Base-by-base conservation (phyloP, 1,140 invertebrate genomes). In the Drosophila ohnishii region DNA sequence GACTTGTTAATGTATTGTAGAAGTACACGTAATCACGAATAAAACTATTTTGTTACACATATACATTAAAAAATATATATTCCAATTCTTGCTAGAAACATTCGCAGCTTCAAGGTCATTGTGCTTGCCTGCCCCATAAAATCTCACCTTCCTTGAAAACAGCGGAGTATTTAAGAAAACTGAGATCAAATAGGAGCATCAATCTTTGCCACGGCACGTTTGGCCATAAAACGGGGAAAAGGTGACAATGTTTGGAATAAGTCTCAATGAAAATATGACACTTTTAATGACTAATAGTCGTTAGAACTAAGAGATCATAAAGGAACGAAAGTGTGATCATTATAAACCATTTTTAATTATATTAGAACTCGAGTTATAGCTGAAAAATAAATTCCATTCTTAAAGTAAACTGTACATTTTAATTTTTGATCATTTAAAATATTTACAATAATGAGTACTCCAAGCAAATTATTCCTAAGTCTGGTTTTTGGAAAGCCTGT, bases 171-270 rank as follows among this genome's bases (percentile, higher is more conserved):
- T 28, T 44, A 19, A 47, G 39, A 57, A 39, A 25, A 57, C 3
- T 2, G 14, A 8, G 11, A 14, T 11, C 14, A 28, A 44, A 48
- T 70, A 51, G 50, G 51, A 58, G 44, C 67, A 42, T 71, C 22
- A 22, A 69, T 58, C 67, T 48, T 71, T 70, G 40, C 9, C 50
- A 13, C 19, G 10, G 22, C 40, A 71, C 64, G 34, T 70, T 69
- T 48, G 67, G 67, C 51, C 11, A 30, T 25, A 22, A 34, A 57
- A 25, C 42, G 32, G 14, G 55, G 34, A 13, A 55, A 45, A 37
- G 66, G 37, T 69, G 64, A 42, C 11, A 44, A 65, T 67, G 65
- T 67, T 39, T 64, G 34, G 34, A 39, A 51, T 66, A 51, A 45
- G 35, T 13, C 45, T 63, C n/a, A 40, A 40, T 34, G 28, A 13